Percentiles rank a stretch among this genome's conserved stretches.
phyloP scores from a whole-genome alignment of 2,113 vertebrate genomes.

The Haemorhous mexicanus region DNA sequence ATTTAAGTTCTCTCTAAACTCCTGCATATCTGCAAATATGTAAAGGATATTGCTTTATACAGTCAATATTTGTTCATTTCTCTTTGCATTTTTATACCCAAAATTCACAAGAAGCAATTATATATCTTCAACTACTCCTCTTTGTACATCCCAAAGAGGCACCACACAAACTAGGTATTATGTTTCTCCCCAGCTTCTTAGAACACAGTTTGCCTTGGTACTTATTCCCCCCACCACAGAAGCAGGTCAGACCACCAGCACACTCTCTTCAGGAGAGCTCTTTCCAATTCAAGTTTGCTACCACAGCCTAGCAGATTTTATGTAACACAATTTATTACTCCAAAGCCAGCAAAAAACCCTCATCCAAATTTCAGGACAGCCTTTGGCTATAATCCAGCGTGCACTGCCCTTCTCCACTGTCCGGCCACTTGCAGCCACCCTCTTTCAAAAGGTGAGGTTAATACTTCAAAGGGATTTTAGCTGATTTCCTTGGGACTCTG shows the following conservation, averaged over 20 bases:
- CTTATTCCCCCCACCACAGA: neutral
- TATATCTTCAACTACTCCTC: neutral
- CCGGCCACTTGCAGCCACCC: neutral
- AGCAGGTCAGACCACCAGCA: constrained; percentile 15
- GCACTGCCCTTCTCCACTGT: neutral
- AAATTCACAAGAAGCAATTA: neutral
- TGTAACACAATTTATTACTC: neutral
- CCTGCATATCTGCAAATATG: neutral
- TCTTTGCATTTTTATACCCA: neutral
- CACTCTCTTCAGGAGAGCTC: neutral
- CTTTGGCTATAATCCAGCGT: neutral
- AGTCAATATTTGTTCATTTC: neutral
- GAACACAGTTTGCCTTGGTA: neutral
- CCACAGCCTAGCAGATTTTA: neutral
- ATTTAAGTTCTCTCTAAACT: neutral
- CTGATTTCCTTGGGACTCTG: neutral
- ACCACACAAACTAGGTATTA: neutral
- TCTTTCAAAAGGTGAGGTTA: neutral
- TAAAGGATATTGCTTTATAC: neutral
- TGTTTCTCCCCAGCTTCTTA: neutral
- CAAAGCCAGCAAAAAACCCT: neutral
- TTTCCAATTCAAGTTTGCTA: neutral
- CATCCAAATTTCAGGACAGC: neutral
- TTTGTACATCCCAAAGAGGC: neutral
- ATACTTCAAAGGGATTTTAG: neutral